A percentile compares a stretch with the other conserved stretches of the same genome.
Conservation (phyloP, 2,797 vertebrate genomes). For the Garrulus glandarius region DNA sequence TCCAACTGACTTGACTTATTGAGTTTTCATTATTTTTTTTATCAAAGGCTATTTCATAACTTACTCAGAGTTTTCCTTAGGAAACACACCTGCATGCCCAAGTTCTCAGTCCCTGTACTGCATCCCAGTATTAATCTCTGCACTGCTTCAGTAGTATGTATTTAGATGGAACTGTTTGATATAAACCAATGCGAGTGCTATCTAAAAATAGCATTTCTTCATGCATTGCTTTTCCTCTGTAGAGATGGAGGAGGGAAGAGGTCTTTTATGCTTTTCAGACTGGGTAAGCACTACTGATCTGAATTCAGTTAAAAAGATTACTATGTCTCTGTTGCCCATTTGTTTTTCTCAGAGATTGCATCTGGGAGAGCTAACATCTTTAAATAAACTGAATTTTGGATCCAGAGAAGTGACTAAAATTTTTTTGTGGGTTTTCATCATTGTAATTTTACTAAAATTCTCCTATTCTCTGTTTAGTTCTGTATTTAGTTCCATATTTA, state of each 20-base stretch:
- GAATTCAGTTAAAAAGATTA: slow-evolving; percentile 22
- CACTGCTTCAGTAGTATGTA: rapidly evolving
- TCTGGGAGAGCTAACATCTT: slow-evolving; percentile 44
- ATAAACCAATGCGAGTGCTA: background rate
- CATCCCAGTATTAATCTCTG: background rate
- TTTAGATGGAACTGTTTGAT: background rate
- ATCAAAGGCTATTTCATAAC: background rate
- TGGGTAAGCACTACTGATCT: background rate
- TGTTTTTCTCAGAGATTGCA: slow-evolving; percentile 46
- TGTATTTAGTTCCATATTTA: slow-evolving; percentile 20
- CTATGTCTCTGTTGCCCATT: background rate
- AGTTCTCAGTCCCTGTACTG: background rate
- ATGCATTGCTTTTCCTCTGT: background rate
- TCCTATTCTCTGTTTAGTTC: background rate
- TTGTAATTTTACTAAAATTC: slow-evolving; percentile 47
- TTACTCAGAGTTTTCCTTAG: background rate
- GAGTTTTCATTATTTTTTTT: background rate
- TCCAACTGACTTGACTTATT: background rate
- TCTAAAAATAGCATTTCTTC: background rate
- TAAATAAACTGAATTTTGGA: slow-evolving; percentile 53
- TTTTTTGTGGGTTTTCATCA: slow-evolving; percentile 46
- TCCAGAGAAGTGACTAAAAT: slow-evolving; percentile 45
- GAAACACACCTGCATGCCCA: background rate
- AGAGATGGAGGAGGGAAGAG: background rate
- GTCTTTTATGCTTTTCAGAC: background rate